These are phyloP conservation scores for Notothenia coriiceps DNA, from an alignment of 2,113 vertebrate species.

Conservation along the genomic window DNA sequence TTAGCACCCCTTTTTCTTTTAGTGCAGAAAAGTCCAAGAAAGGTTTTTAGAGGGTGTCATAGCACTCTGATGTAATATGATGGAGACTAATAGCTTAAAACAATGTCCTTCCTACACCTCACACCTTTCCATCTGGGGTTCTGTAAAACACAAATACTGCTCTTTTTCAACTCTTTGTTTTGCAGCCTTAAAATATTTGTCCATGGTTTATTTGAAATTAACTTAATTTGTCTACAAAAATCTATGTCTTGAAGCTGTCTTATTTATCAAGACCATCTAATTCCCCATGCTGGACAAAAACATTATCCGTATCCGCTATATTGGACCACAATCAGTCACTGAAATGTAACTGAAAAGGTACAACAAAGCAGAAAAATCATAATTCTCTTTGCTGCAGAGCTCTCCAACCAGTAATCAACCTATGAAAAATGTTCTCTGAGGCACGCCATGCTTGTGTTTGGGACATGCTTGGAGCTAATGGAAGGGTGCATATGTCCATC, in stretches of 20 bases:
- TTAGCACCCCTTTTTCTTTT: constrained; percentile 50
- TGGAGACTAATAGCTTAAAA: constrained; percentile 66
- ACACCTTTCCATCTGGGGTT: constrained; percentile 58
- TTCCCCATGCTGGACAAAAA: not conserved
- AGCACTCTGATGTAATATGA: constrained; percentile 34
- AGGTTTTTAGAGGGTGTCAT: constrained; percentile 26
- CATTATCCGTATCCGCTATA: constrained; percentile 10
- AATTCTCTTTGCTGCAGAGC: constrained; percentile 11
- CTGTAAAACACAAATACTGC: constrained; percentile 6
- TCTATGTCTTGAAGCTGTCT: not conserved
- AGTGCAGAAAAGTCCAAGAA: constrained; percentile 17
- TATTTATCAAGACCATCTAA: too few species aligned
- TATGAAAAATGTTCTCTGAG: constrained; percentile 46
- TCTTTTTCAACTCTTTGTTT: not conserved
- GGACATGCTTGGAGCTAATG: constrained; percentile 39
- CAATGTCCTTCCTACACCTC: constrained; percentile 28
- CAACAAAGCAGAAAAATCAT: constrained; percentile 24
- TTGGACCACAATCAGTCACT: constrained; percentile 45
- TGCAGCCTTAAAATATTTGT: not conserved
- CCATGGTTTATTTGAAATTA: not conserved
- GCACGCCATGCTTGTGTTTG: constrained; percentile 10
- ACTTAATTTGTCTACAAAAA: not conserved
- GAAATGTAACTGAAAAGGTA: not conserved
- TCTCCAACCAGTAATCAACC: constrained; percentile 33
- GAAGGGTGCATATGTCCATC: constrained; percentile 52